Evolutionary conservation across 1,140 invertebrate genomes (phyloP).

Genomic region (Danaus plexippus): DNA sequence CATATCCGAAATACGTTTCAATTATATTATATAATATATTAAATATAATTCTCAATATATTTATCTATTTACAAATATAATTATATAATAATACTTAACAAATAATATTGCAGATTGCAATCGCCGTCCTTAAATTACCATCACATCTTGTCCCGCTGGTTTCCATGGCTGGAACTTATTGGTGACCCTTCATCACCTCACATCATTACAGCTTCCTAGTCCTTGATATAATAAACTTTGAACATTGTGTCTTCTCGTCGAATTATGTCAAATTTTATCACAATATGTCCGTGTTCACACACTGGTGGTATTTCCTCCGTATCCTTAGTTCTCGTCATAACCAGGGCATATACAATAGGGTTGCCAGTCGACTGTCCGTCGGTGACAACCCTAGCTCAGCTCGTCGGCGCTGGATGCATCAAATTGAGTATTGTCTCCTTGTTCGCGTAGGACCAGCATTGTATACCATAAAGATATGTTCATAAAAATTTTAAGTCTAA

Average conservation of each 20-base stretch:
- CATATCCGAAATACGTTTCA: conserved; percentile 62
- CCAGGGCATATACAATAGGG: neutral
- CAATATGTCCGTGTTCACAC: no score
- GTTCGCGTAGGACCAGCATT: conserved; percentile 45
- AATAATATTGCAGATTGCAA: conserved; percentile 67
- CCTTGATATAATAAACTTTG: no score
- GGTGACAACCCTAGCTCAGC: neutral
- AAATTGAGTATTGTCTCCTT: conserved; percentile 63
- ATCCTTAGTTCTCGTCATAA: no score
- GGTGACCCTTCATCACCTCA: no score
- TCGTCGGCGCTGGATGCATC: neutral
- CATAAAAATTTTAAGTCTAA: conserved; percentile 65
- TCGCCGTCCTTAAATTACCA: conserved; percentile 22
- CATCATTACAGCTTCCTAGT: no score
- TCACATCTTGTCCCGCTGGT: neutral
- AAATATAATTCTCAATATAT: conserved; percentile 47
- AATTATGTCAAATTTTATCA: no score
- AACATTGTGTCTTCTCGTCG: no score
- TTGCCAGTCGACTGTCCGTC: neutral
- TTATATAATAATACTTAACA: conserved; percentile 58
- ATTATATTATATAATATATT: conserved; percentile 48
- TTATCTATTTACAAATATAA: conserved; percentile 59
- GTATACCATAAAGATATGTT: conserved; percentile 68
- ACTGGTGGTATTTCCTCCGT: no score
- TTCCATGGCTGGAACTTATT: no score